Conservation (phyloP, 2,888 invertebrate species). For the Trissolcus japonicus region DNA sequence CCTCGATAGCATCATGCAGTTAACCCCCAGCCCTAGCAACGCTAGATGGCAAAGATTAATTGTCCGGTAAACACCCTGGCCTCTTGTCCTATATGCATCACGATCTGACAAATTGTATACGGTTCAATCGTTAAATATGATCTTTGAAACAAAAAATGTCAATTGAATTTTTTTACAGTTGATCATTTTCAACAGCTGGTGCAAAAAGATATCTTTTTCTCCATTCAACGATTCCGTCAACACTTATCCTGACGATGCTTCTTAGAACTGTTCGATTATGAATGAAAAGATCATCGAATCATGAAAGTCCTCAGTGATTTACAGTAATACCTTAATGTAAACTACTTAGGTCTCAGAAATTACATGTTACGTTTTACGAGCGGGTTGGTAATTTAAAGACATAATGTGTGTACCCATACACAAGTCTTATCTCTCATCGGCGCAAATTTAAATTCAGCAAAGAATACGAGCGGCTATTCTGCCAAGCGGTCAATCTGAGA, state of each 20-base stretch:
- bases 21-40: slow-evolving; percentile 35
- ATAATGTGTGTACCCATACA: slow-evolving; percentile 22
- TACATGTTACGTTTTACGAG: slow-evolving; percentile 44
- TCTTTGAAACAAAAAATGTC: no score
- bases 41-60: slow-evolving; percentile 51
- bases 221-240: no score
- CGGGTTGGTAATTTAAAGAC: slow-evolving; percentile 36
- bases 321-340: slow-evolving; percentile 42
- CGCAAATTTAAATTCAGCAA: slow-evolving; percentile 30
- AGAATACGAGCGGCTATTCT: slow-evolving; percentile 21
- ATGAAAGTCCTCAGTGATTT: slow-evolving; percentile 31
- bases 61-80: slow-evolving; percentile 35
- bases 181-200: no score
- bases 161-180: background rate
- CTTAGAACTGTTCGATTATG: background rate
- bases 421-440: slow-evolving; percentile 15
- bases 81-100: slow-evolving; percentile 4
- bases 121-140: background rate
- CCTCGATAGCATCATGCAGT: slow-evolving; percentile 45
- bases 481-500: slow-evolving; percentile 21
- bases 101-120: slow-evolving; percentile 17
- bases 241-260: background rate
- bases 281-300: background rate
- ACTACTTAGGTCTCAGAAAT: slow-evolving; percentile 49
- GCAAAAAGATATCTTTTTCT: no score